These are phyloP conservation scores for Drosophila mayaguana DNA, from an alignment of 2,888 invertebrate genomes.

Conservation along the genomic window DNA sequence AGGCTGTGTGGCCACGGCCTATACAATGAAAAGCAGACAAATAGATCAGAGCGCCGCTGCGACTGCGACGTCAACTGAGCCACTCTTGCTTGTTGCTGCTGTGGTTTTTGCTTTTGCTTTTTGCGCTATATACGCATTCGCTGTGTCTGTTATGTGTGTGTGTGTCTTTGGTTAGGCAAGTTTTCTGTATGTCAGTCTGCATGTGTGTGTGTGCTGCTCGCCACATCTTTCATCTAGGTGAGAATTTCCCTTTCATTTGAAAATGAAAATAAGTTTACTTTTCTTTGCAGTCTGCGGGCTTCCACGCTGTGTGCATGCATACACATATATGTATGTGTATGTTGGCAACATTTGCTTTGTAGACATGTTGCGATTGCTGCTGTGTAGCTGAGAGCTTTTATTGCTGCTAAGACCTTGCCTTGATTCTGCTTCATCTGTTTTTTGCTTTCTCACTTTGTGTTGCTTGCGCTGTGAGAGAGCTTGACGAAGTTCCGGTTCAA, in stretches of 20 bases:
- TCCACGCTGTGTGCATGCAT: conserved; percentile 4
- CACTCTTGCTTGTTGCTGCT: conserved; percentile 33
- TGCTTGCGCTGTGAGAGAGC: background rate
- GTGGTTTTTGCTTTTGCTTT: conserved; percentile 58
- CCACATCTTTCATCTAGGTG: conserved; percentile 71
- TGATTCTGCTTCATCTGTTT: conserved; percentile 5
- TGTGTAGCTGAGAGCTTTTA: conserved; percentile 15
- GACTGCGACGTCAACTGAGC: conserved; percentile 21
- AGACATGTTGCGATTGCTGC: conserved; percentile 22
- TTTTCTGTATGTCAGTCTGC: conserved; percentile 1
- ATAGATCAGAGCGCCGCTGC: conserved; percentile 51
- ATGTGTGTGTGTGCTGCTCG: conserved; percentile 22
- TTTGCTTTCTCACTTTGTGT: background rate
- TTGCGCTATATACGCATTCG: conserved; percentile 39
- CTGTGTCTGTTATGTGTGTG: background rate
- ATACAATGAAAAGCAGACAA: conserved; percentile 49
- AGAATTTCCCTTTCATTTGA: conserved; percentile 84
- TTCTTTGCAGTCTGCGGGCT: conserved; percentile 58
- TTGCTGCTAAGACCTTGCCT: conserved; percentile 32
- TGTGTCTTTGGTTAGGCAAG: conserved; percentile 9
- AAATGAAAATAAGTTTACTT: conserved; percentile 83
- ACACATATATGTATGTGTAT: conserved; percentile 1
- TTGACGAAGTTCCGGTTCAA: conserved; percentile 49
- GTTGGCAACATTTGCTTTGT: conserved; percentile 30
- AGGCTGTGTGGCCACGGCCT: conserved; percentile 10